These are phyloP conservation scores for Zosterops borbonicus DNA, from an alignment of 2,113 vertebrate genomes.

Conservation along the genomic window DNA sequence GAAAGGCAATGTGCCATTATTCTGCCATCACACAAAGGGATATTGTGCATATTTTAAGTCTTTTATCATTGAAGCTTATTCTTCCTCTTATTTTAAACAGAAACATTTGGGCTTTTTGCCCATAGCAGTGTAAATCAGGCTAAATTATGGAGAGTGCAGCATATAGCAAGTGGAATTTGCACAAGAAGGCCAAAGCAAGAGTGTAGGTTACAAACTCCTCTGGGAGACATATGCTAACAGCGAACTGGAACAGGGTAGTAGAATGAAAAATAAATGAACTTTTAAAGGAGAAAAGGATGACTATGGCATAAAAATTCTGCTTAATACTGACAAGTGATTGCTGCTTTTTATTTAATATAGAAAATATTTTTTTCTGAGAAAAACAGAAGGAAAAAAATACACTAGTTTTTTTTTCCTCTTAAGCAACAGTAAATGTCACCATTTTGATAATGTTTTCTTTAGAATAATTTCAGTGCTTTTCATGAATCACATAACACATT, in stretches of 20 bases:
- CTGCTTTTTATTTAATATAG: neutral
- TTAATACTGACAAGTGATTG: neutral
- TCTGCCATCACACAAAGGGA: neutral
- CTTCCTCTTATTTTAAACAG: neutral
- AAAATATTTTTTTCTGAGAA: neutral
- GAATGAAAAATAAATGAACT: neutral
- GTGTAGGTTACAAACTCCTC: neutral
- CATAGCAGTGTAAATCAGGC: neutral
- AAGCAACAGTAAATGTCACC: neutral
- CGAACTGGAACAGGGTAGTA: neutral
- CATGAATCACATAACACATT: neutral
- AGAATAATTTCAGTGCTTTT: neutral
- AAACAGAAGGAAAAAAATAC: neutral
- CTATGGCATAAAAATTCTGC: neutral
- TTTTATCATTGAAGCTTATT: neutral
- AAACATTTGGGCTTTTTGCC: neutral
- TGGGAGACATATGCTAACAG: neutral
- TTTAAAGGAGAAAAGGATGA: neutral
- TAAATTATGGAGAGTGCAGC: neutral
- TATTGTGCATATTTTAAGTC: neutral
- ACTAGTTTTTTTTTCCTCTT: neutral
- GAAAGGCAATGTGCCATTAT: accelerated
- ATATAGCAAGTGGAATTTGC: neutral
- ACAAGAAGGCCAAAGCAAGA: neutral
- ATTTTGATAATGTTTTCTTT: neutral